Percentiles rank a stretch among this genome's conserved stretches.
phyloP scores from a whole-genome alignment of 2,113 vertebrate genomes.

The Erpornis zantholeuca region DNA sequence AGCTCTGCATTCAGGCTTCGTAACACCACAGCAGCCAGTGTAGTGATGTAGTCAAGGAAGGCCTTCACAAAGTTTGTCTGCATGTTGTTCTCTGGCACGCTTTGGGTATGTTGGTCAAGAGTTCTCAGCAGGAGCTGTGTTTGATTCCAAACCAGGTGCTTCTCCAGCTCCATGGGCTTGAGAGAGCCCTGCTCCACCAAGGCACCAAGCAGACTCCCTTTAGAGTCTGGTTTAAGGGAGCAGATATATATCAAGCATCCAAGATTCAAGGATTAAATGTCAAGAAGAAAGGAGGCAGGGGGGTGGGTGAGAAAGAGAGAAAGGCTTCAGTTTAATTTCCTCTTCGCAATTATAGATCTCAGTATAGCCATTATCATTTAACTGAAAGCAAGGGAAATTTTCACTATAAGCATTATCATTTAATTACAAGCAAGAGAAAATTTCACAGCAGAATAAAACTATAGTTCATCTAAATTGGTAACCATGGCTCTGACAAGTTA shows the following conservation, averaged over 20 bases:
- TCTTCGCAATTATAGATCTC: neutral
- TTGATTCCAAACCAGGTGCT: constrained; percentile 81
- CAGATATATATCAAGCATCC: neutral
- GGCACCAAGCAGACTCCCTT: constrained; percentile 71
- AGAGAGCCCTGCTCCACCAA: constrained; percentile 85
- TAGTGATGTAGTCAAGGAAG: constrained; percentile 86
- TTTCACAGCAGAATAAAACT: neutral
- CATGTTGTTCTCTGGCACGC: neutral
- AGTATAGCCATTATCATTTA: neutral
- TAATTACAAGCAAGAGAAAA: neutral
- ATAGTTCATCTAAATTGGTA: neutral
- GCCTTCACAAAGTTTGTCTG: constrained; percentile 79
- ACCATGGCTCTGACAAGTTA: neutral
- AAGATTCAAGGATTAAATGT: neutral
- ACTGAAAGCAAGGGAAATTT: neutral
- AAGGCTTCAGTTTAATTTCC: neutral
- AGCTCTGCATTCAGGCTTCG: constrained; percentile 84
- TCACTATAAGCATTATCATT: neutral
- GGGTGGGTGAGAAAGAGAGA: rapidly evolving
- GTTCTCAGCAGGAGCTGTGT: constrained; percentile 84
- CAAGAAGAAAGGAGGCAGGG: neutral
- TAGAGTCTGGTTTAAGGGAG: constrained; percentile 64
- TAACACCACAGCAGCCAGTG: constrained; percentile 81
- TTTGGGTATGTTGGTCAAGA: constrained; percentile 76
- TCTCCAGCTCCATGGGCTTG: constrained; percentile 80